Evolutionary conservation across 1,140 invertebrate genomes (phyloP).

Genomic region (Aradophagus sp.): DNA sequence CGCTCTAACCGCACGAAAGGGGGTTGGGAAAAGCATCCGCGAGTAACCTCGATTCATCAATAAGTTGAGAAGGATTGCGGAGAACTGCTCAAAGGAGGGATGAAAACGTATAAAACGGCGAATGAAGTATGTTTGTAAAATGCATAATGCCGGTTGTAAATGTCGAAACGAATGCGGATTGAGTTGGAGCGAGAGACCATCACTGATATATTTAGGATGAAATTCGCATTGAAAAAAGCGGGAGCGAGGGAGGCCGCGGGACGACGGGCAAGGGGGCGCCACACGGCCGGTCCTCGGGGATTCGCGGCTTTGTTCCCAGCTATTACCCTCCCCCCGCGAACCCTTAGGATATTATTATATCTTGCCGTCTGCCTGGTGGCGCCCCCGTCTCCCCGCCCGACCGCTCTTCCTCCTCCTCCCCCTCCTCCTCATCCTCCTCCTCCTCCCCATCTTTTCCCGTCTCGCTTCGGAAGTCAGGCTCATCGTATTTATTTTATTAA

Average conservation of each 20-base stretch:
- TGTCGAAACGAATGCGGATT: conserved; percentile 55
- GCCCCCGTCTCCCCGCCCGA: conserved; percentile 1
- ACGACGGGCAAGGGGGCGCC: conserved; percentile 20
- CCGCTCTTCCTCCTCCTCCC: conserved; percentile 34
- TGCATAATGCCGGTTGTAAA: conserved; percentile 55
- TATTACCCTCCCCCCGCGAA: conserved; percentile 73
- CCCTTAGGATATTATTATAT: conserved; percentile 76
- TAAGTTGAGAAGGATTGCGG: conserved; percentile 38
- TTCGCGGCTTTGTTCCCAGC: conserved; percentile 74
- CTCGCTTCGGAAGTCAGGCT: conserved; percentile 58
- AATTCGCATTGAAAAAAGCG: conserved; percentile 68
- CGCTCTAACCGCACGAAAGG: conserved; percentile 1
- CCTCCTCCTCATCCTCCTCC: conserved; percentile 30
- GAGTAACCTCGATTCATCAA: conserved; percentile 24
- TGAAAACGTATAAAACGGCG: conserved; percentile 40
- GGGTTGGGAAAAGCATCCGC: neutral
- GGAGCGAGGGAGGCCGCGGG: conserved; percentile 16
- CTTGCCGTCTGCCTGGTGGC: conserved; percentile 65
- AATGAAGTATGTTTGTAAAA: conserved; percentile 54
- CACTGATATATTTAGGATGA: conserved; percentile 71
- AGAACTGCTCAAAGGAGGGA: conserved; percentile 34
- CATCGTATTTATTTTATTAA: conserved; percentile 76
- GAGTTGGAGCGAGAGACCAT: conserved; percentile 54
- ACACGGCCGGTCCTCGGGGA: conserved; percentile 66
- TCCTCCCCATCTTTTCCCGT: conserved; percentile 40